Conservation (phyloP, 2,797 vertebrate genomes). For the Pogonophryne albipinna region DNA sequence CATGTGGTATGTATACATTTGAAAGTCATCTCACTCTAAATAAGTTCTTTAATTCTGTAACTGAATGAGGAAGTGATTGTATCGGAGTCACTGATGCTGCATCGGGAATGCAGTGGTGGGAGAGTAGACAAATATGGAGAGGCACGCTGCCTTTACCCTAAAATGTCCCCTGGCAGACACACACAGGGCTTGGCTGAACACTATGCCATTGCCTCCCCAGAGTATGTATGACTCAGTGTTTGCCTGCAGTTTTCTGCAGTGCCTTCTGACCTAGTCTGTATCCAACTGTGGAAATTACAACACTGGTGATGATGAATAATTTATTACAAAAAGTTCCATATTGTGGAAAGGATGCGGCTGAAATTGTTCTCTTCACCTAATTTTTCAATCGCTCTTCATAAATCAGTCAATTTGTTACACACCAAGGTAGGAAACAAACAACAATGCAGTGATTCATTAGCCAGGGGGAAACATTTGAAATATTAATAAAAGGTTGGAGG, state of each 20-base stretch:
- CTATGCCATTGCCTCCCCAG: slow-evolving; percentile 14
- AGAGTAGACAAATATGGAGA: slow-evolving; percentile 40
- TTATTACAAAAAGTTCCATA: slow-evolving; percentile 20
- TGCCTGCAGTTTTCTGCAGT: slow-evolving; percentile 39
- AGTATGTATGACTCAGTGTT: slow-evolving; percentile 22
- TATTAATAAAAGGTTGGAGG: background rate
- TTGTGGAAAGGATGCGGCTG: slow-evolving; percentile 15
- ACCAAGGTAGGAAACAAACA: background rate
- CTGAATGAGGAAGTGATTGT: background rate
- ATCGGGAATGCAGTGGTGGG: slow-evolving; percentile 32
- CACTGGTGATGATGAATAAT: slow-evolving; percentile 58
- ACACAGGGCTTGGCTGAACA: slow-evolving; percentile 46
- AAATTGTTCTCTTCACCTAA: slow-evolving; percentile 6
- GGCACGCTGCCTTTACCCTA: slow-evolving; percentile 27
- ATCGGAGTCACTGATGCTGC: slow-evolving; percentile 32
- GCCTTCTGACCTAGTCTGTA: slow-evolving; percentile 10
- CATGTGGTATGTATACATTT: background rate
- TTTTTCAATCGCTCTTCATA: slow-evolving; percentile 20
- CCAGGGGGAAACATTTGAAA: background rate
- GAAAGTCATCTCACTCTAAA: background rate
- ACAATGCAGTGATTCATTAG: background rate
- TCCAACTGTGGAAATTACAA: slow-evolving; percentile 15
- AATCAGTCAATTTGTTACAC: background rate
- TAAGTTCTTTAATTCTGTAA: background rate
- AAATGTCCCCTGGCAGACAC: slow-evolving; percentile 65